These are phyloP conservation scores for Sylvia atricapilla DNA, from an alignment of 2,113 vertebrate species.

Conservation along the genomic window DNA sequence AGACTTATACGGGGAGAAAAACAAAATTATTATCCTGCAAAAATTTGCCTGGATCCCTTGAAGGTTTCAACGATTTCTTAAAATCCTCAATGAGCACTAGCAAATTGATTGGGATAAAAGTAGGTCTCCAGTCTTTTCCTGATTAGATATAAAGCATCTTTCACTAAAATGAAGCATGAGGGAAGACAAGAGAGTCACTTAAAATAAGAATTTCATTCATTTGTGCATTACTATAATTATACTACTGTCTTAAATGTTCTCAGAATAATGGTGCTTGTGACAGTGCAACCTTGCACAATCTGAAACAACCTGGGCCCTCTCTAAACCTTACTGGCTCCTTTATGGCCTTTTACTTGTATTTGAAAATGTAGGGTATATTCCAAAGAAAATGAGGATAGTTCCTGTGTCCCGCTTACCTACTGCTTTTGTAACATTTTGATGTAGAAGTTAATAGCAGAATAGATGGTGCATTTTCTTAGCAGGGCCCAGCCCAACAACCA, in stretches of 20 bases:
- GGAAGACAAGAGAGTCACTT: not conserved
- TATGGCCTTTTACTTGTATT: not conserved
- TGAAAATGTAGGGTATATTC: not conserved
- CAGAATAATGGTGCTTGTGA: not conserved
- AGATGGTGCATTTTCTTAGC: not conserved
- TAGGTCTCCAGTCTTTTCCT: not conserved
- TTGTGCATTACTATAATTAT: not conserved
- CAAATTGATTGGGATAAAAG: not conserved
- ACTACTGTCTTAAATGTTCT: not conserved
- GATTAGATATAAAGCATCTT: not conserved
- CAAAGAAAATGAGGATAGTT: not conserved
- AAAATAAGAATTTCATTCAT: not conserved
- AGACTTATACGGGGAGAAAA: not conserved
- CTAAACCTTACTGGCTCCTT: not conserved
- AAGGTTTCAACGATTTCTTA: not conserved
- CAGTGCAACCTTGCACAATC: not conserved
- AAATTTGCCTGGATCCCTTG: not conserved
- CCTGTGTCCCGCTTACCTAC: not conserved
- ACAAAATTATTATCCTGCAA: not conserved
- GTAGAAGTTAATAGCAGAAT: not conserved
- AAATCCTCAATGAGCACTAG: not conserved
- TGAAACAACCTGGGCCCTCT: not conserved
- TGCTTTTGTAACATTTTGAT: not conserved
- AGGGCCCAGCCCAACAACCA: not conserved
- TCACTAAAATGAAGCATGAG: not conserved